Conservation (phyloP, 2,113 vertebrate genomes). For the Dromas ardeola region DNA sequence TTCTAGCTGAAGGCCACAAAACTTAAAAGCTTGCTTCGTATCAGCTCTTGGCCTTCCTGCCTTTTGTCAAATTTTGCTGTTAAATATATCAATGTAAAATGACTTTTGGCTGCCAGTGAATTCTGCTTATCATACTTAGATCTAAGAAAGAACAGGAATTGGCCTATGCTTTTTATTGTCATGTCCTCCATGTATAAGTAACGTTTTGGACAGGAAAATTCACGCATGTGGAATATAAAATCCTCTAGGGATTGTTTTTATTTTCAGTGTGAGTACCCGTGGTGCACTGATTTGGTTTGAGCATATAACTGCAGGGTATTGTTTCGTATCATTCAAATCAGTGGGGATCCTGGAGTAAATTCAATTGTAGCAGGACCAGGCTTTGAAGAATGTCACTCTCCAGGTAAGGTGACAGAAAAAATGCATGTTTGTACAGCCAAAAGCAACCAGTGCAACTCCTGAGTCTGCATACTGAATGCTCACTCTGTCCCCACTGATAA, state of each 20-base stretch:
- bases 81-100: not conserved
- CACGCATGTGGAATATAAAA: not conserved
- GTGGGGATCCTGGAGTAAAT: not conserved
- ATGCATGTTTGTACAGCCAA: not conserved
- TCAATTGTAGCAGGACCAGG: not conserved
- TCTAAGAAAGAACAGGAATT: not conserved
- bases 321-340: not conserved
- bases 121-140: not conserved
- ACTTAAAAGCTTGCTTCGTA: not conserved
- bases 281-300: not conserved
- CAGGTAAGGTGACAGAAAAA: not conserved
- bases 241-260: not conserved
- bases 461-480: not conserved
- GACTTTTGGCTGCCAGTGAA: not conserved
- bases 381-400: not conserved
- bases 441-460: not conserved
- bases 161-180: not conserved
- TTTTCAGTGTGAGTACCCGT: not conserved
- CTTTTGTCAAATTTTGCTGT: not conserved
- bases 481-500: not conserved
- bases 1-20: slow-evolving; percentile 20
- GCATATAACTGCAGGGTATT: not conserved
- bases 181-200: not conserved
- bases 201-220: not conserved
- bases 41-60: not conserved